Evolutionary conservation across 2,797 vertebrate genomes (phyloP), one percentile per base, ranked within the genome.

Genomic region (Melanotaenia boesemani): DNA sequence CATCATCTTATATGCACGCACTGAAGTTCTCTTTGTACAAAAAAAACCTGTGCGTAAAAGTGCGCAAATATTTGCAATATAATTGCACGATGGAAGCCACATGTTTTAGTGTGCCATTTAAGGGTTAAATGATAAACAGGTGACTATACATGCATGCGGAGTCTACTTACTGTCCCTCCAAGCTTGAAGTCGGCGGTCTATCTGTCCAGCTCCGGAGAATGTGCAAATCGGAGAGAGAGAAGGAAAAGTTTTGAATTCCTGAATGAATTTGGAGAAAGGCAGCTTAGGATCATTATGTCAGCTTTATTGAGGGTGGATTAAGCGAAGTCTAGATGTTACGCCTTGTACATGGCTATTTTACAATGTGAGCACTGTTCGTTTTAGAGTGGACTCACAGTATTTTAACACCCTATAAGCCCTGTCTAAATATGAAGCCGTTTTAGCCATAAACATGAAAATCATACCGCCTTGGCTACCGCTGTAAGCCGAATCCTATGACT

Each of bases 241-340:
- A 91, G 92, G 91, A 94, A 94, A 96, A 95, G 95, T 97, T 96
- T 96, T 95, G 95, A 97, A 97, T 97, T 97, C 96, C 96, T 97
- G 93, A 96, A 96, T 96, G 96, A 96, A 97, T 97, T 96, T 95
- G 95, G 94, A 95, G 95, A 97, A 97, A 97, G 96, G 95, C 95
- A 94, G 96, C 95, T 98, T 96, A 96, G 95, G 95, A 97, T 97
- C 96, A 97, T 97, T 96, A 96, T 97, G 96, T 96, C 96, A 97
- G 95, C 95, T 97, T 98, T 97, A 96, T 95, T 95, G 96, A 97
- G 95, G 95, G 93, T 94, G 97, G 96, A 97, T 98, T 97, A 97
- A 94, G 95, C 92, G 92, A 94, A 96, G 95, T 96, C 95, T 96
- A 95, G 95, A 96, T 95, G 93, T 93, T 96, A 94, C 94, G 92